Evolutionary conservation across 1,140 invertebrate genomes (phyloP).

Genomic region (Drosophila chauvacae): DNA sequence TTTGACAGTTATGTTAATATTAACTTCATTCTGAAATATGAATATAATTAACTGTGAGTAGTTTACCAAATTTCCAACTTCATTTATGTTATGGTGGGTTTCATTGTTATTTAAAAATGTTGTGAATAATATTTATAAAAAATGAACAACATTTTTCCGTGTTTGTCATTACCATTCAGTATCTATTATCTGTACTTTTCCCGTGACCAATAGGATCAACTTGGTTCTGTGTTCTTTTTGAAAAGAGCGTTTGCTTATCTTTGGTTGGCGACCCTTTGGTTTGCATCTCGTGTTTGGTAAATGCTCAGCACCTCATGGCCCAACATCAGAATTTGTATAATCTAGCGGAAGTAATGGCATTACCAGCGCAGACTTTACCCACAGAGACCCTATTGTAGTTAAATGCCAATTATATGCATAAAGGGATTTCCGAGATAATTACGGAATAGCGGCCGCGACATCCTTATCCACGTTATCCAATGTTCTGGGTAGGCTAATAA

Average conservation of each 20-base stretch:
- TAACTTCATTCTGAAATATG: background rate
- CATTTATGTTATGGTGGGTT: background rate
- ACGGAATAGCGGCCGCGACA: constrained; percentile 59
- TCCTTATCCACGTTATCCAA: constrained; percentile 77
- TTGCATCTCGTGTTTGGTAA: constrained; percentile 22
- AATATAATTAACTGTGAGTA: too few species aligned
- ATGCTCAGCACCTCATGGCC: constrained; percentile 12
- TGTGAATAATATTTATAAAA: background rate
- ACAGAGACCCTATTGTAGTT: constrained; percentile 57
- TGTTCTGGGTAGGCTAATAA: constrained; percentile 83
- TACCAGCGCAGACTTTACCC: constrained; percentile 55
- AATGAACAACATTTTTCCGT: background rate
- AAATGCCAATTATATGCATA: constrained; percentile 80
- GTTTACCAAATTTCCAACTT: background rate
- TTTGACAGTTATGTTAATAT: background rate
- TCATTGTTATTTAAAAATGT: background rate
- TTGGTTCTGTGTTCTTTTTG: constrained; percentile 7
- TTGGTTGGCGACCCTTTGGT: constrained; percentile 8
- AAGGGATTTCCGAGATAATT: constrained; percentile 78
- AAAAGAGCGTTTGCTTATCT: constrained; percentile 31
- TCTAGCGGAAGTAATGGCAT: constrained; percentile 66
- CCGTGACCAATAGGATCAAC: constrained; percentile 27
- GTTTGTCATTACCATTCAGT: background rate
- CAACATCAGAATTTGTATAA: constrained; percentile 59
- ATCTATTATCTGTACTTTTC: background rate